phyloP scores from a whole-genome alignment of 2,888 invertebrate species.

The Agelastica alni region DNA sequence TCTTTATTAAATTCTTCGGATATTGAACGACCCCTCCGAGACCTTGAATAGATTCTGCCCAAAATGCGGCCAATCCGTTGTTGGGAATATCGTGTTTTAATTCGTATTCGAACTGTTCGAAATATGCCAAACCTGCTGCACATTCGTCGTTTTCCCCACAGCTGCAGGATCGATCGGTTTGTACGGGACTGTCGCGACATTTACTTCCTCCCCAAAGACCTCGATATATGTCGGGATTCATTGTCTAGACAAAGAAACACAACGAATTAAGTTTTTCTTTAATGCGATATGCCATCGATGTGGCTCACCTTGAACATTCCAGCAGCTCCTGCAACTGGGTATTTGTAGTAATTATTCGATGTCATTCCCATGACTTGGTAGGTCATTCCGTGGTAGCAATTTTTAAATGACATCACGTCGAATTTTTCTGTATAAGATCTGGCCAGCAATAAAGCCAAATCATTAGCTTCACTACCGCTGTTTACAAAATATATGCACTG shows the following conservation, averaged over 20 bases:
- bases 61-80: constrained; percentile 82
- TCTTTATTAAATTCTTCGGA: constrained; percentile 83
- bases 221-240: constrained; percentile 89
- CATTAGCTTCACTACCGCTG: constrained; percentile 97
- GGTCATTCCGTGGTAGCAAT: constrained; percentile 92
- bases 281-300: not conserved
- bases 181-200: constrained; percentile 86
- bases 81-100: constrained; percentile 79
- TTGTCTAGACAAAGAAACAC: too few species aligned
- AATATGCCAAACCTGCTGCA: constrained; percentile 76
- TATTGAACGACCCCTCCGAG: constrained; percentile 93
- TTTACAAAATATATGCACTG: constrained; percentile 92
- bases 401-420: constrained; percentile 84
- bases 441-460: constrained; percentile 87
- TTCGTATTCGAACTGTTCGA: constrained; percentile 79
- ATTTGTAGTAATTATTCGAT: constrained; percentile 78
- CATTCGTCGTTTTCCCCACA: constrained; percentile 72
- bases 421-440: constrained; percentile 82
- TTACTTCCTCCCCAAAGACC: constrained; percentile 89
- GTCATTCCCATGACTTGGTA: constrained; percentile 80
- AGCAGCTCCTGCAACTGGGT: constrained; percentile 67
- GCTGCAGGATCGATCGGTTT: constrained; percentile 69
- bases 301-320: constrained; percentile 79
- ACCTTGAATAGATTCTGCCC: constrained; percentile 96
- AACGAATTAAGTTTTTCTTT: not conserved